Evolutionary conservation across 2,113 vertebrate genomes (phyloP).

Genomic region (Riparia riparia): DNA sequence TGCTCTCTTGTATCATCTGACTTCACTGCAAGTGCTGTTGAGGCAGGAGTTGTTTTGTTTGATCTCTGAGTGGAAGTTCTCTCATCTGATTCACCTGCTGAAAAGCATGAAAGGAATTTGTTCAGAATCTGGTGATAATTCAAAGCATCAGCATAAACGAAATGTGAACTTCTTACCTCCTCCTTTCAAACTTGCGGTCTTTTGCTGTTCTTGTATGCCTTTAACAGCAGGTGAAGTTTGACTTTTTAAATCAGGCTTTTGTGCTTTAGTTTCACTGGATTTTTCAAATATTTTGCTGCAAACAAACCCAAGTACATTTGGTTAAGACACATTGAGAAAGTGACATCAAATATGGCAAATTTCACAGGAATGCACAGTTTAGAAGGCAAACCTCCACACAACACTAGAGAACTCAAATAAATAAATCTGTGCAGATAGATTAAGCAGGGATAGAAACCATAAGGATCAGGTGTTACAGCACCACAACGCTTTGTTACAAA

Average conservation of each 20-base stretch:
- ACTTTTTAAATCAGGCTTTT: neutral
- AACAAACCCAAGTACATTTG: neutral
- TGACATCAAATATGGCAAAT: neutral
- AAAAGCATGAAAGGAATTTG: neutral
- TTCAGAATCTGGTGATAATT: neutral
- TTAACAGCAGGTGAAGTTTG: neutral
- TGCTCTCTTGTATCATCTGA: neutral
- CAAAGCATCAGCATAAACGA: neutral
- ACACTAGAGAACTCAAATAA: neutral
- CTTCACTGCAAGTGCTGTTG: neutral
- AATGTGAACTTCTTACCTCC: conserved; percentile 29
- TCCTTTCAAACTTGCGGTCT: neutral
- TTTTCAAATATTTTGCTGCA: neutral
- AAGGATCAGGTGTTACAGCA: neutral
- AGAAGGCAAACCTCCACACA: neutral
- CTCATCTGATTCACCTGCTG: conserved; percentile 26
- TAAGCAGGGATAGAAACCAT: neutral
- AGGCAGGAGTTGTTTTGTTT: neutral
- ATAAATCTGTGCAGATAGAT: neutral
- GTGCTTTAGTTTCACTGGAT: neutral
- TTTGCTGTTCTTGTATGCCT: neutral
- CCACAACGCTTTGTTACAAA: neutral
- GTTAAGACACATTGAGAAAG: neutral
- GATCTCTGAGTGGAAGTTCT: neutral
- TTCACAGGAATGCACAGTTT: neutral